A percentile compares a stretch with the other conserved stretches of the same genome.
Evolutionary conservation across 2,113 vertebrate species (phyloP).

Genomic region (Crocuta crocuta): DNA sequence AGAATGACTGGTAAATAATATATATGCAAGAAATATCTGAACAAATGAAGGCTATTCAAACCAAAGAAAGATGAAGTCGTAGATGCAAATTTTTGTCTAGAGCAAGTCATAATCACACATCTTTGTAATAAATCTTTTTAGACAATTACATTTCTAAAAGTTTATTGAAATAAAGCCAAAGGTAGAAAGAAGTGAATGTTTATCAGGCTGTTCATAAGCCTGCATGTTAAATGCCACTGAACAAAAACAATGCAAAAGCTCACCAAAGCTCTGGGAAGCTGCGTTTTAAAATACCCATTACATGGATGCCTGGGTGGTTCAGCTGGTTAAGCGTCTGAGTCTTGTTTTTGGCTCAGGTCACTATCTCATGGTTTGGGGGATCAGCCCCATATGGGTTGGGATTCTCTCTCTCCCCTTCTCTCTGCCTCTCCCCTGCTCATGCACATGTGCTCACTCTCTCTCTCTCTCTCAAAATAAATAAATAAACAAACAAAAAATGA

Average conservation of each 20-base stretch:
- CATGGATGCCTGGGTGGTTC: neutral
- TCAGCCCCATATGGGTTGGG: too few relatives aligned
- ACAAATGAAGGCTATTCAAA: constrained; percentile 12
- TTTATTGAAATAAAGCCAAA: constrained; percentile 37
- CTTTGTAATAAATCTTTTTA: neutral
- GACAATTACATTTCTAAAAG: constrained; percentile 63
- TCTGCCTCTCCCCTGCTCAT: too few relatives aligned
- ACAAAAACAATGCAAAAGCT: constrained; percentile 39
- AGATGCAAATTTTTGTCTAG: neutral
- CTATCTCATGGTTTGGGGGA: too few relatives aligned
- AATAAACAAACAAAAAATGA: neutral
- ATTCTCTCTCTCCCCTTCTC: too few relatives aligned
- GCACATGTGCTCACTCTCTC: too few relatives aligned
- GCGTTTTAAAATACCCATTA: neutral
- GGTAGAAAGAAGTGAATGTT: neutral
- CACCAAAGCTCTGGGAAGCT: neutral
- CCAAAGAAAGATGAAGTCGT: neutral
- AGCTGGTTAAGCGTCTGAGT: too few relatives aligned
- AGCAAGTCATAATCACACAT: constrained; percentile 33
- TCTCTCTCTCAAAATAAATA: too few relatives aligned
- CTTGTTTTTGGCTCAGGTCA: too few relatives aligned
- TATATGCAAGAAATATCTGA: neutral
- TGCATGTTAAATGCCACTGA: constrained; percentile 36
- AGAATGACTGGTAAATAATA: neutral
- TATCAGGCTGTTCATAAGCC: neutral